Evolutionary conservation across 2,113 vertebrate species (phyloP).

Genomic region (Sphaerodactylus townsendi): DNA sequence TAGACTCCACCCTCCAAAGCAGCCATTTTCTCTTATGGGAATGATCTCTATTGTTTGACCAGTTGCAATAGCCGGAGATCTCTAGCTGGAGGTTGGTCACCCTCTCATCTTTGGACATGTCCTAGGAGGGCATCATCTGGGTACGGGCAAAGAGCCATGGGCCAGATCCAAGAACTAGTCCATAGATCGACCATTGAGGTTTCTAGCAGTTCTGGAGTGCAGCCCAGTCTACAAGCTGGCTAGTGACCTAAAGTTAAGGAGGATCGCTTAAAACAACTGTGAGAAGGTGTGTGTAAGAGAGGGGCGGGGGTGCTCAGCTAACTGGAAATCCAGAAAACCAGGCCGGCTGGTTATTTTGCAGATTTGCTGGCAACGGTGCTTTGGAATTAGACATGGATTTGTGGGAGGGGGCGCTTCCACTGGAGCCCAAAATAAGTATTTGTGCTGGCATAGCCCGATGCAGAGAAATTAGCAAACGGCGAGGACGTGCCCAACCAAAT

Average conservation of each 20-base stretch:
- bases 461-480: background rate
- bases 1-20: no score
- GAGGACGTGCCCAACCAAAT: background rate
- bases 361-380: background rate
- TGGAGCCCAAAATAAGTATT: background rate
- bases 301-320: no score
- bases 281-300: no score
- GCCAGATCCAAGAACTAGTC: background rate
- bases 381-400: background rate
- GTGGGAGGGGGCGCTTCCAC: background rate
- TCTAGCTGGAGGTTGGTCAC: no score
- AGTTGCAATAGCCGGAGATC: no score
- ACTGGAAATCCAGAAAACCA: background rate
- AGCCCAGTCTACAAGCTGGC: background rate
- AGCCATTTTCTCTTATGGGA: no score
- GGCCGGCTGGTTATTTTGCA: background rate
- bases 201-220: background rate
- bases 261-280: background rate
- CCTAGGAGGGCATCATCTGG: background rate
- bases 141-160: background rate
- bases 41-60: no score
- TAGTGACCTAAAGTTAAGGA: background rate
- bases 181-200: background rate
- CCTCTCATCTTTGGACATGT: no score
- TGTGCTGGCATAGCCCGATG: background rate